phyloP scores from a whole-genome alignment of 2,888 invertebrate species.

The Eupithecia subfuscata region DNA sequence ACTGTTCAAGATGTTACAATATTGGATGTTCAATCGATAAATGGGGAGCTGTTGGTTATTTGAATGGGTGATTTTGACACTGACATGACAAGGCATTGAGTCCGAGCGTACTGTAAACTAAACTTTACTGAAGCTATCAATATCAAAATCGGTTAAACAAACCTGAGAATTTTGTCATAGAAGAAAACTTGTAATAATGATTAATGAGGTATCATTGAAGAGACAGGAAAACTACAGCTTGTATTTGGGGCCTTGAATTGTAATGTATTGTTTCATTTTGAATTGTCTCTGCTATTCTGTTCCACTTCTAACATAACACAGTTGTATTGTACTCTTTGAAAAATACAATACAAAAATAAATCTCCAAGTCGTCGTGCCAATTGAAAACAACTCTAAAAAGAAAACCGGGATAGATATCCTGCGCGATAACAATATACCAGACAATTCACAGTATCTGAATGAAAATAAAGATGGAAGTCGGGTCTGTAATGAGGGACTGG shows the following conservation, averaged over 20 bases:
- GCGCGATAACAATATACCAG: conserved; percentile 31
- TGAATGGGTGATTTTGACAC: conserved; percentile 4
- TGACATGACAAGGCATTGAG: background rate
- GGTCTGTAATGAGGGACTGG: conserved; percentile 36
- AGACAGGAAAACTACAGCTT: background rate
- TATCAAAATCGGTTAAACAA: background rate
- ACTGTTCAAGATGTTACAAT: conserved; percentile 12
- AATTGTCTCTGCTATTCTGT: background rate
- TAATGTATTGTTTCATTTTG: background rate
- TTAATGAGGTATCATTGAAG: background rate
- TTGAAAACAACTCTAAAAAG: conserved; percentile 32
- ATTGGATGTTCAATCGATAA: conserved; percentile 7
- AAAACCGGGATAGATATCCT: conserved; percentile 22
- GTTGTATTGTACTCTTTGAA: conserved; percentile 5
- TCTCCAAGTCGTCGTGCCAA: conserved; percentile 20
- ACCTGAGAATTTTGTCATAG: too few species aligned
- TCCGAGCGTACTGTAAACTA: background rate
- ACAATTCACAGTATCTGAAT: conserved; percentile 28
- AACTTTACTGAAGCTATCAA: background rate
- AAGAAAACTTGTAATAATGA: background rate
- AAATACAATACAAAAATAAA: conserved; percentile 17
- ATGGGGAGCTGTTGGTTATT: background rate
- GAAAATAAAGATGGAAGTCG: conserved; percentile 29
- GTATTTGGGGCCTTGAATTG: background rate
- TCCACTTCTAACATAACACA: background rate